Percentiles rank a stretch among this genome's conserved stretches.
phyloP scores from a whole-genome alignment of 1,140 invertebrate species.

The Drosophila oshimai region DNA sequence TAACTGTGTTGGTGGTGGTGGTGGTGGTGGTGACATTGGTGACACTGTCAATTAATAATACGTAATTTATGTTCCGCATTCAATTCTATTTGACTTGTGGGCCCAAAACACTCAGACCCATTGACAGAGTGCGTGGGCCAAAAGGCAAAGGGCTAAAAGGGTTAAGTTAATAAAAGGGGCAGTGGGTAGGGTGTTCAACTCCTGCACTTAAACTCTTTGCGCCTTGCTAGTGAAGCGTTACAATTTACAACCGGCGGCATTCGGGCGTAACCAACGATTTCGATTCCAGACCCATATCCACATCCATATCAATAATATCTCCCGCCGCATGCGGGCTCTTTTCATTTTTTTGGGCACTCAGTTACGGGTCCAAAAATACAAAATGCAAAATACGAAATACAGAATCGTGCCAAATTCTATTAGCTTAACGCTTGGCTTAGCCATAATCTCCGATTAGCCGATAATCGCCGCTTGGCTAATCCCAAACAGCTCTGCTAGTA shows the following conservation, averaged over 20 bases:
- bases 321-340: slow-evolving; percentile 11
- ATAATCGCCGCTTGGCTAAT: slow-evolving; percentile 55
- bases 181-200: slow-evolving; percentile 2
- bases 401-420: slow-evolving; percentile 75
- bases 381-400: no score
- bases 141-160: neutral
- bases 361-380: slow-evolving; percentile 19
- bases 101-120: slow-evolving; percentile 66
- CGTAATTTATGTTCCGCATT: slow-evolving; percentile 76
- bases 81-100: slow-evolving; percentile 66
- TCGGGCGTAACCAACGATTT: slow-evolving; percentile 53
- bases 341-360: slow-evolving; percentile 13
- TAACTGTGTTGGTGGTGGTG: neutral
- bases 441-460: neutral
- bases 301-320: slow-evolving; percentile 5
- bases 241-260: slow-evolving; percentile 65
- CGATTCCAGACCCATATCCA: neutral
- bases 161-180: slow-evolving; percentile 46
- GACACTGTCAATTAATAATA: slow-evolving; percentile 72
- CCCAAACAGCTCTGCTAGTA: slow-evolving; percentile 9
- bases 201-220: slow-evolving; percentile 65
- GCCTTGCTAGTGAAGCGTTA: slow-evolving; percentile 70
- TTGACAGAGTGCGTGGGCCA: slow-evolving; percentile 51
- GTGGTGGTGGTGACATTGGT: slow-evolving; percentile 28
- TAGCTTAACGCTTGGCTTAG: slow-evolving; percentile 72